Evolutionary conservation across 1,140 invertebrate genomes (phyloP).

Genomic region (Oncopodura yosiiana): DNA sequence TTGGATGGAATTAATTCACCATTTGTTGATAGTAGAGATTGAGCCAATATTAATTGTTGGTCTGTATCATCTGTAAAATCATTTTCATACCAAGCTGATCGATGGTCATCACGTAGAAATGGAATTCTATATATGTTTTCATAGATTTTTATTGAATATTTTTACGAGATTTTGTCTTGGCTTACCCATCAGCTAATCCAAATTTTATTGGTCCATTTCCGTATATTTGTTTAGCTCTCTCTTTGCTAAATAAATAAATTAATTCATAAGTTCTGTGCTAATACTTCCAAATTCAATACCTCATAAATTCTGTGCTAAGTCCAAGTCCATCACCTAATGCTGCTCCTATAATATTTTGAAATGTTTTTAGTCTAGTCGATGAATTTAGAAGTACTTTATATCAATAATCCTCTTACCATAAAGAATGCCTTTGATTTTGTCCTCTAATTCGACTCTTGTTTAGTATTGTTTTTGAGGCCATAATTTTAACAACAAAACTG

Average conservation of each 20-base stretch:
- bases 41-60: conserved; percentile 12
- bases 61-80: conserved; percentile 28
- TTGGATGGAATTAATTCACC: conserved; percentile 11
- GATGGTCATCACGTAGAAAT: conserved; percentile 18
- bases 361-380: too few relatives aligned
- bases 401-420: too few relatives aligned
- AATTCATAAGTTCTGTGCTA: too few relatives aligned
- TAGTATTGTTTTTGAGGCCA: too few relatives aligned
- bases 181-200: conserved; percentile 17
- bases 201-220: conserved; percentile 26
- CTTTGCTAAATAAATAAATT: too few relatives aligned
- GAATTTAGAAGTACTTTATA: too few relatives aligned
- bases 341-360: conserved; percentile 12
- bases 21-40: conserved; percentile 17
- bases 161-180: too few relatives aligned
- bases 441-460: too few relatives aligned
- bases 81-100: conserved; percentile 19
- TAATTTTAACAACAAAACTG: too few relatives aligned
- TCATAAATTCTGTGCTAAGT: conserved; percentile 26
- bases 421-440: too few relatives aligned
- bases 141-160: background rate
- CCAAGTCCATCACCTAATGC: conserved; percentile 27
- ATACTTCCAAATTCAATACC: too few relatives aligned
- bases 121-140: background rate
- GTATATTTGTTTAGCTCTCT: conserved; percentile 12